A percentile compares a stretch with the other conserved stretches of the same genome.
phyloP scores from a whole-genome alignment of 2,797 vertebrate genomes.

The Dipus sagitta region DNA sequence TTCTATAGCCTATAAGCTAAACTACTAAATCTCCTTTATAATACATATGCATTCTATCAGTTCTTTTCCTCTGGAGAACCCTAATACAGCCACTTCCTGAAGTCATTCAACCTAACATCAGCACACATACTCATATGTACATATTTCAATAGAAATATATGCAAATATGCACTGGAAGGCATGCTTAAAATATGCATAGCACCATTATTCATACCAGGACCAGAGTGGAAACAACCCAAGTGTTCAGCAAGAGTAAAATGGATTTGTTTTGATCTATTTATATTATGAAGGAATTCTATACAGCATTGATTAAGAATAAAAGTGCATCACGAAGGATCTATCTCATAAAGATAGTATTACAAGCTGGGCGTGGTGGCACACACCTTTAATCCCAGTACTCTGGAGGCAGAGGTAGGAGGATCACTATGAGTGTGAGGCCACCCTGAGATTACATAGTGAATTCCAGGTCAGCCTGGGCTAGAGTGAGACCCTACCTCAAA shows the following conservation, averaged over 20 bases:
- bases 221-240: neutral
- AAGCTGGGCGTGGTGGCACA: too few relatives aligned
- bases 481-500: too few relatives aligned
- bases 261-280: neutral
- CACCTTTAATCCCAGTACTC: too few relatives aligned
- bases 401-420: too few relatives aligned
- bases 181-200: neutral
- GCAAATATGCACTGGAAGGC: neutral
- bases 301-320: neutral
- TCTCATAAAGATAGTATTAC: conserved; percentile 28
- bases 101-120: neutral
- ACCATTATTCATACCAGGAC: neutral
- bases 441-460: too few relatives aligned
- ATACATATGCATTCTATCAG: too few relatives aligned
- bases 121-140: neutral
- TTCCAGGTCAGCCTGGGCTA: too few relatives aligned
- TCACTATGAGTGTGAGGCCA: too few relatives aligned
- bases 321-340: neutral
- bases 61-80: too few relatives aligned
- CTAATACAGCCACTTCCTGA: neutral
- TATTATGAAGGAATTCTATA: neutral
- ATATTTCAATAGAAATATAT: neutral
- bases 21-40: too few relatives aligned
- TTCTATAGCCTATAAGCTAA: too few relatives aligned
- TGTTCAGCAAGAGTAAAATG: neutral